A percentile compares a stretch with the other conserved stretches of the same genome.
Evolutionary conservation across 2,888 invertebrate genomes (phyloP).

Genomic region (Sphecodes monilicornis): DNA sequence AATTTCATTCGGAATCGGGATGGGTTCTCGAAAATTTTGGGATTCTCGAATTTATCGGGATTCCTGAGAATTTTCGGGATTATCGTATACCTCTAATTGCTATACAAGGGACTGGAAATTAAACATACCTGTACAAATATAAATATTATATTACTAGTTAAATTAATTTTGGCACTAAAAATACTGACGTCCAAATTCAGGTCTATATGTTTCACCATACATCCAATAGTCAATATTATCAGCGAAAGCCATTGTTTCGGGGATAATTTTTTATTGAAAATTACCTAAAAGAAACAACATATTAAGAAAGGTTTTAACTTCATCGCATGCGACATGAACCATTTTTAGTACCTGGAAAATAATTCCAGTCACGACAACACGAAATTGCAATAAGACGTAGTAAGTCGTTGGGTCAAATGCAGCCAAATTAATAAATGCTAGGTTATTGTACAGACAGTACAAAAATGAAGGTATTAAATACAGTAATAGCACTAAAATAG

Average conservation of each 20-base stretch:
- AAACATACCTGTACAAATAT: conserved; percentile 84
- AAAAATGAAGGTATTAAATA: conserved; percentile 96
- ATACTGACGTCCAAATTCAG: conserved; percentile 84
- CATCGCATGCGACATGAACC: not conserved
- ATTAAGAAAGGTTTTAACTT: conserved; percentile 2
- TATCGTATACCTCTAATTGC: not conserved
- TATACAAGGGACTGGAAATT: conserved; percentile 1
- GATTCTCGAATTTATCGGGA: too few relatives aligned
- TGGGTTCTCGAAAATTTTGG: too few relatives aligned
- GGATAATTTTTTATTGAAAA: conserved; percentile 93
- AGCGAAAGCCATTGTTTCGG: conserved; percentile 95
- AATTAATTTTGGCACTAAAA: conserved; percentile 72
- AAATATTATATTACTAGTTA: conserved; percentile 81
- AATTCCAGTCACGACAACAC: conserved; percentile 96
- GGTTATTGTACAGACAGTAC: conserved; percentile 97
- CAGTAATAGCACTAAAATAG: conserved; percentile 89
- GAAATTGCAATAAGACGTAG: conserved; percentile 94
- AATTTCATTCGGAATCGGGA: too few relatives aligned
- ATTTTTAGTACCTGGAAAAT: conserved; percentile 91
- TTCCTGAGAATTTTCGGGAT: not conserved
- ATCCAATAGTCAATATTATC: conserved; percentile 93
- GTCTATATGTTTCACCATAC: conserved; percentile 94
- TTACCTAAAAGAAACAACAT: conserved; percentile 87
- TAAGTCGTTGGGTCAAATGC: conserved; percentile 98
- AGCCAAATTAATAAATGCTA: conserved; percentile 95